Evolutionary conservation across 2,113 vertebrate species (phyloP).

Genomic region (Thamnaconus septentrionalis): DNA sequence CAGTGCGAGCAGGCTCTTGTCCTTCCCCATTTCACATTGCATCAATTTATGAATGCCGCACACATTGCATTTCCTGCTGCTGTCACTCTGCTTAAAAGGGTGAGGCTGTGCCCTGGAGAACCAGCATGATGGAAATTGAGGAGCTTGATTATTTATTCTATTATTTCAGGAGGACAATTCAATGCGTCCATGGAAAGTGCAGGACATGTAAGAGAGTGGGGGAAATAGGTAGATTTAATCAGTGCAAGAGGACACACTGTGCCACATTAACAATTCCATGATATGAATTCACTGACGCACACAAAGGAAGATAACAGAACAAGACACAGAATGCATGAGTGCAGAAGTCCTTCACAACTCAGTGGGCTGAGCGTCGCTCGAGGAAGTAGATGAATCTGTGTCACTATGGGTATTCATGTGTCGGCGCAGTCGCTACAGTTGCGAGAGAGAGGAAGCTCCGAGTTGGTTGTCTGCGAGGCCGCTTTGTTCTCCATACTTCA

Average conservation of each 20-base stretch:
- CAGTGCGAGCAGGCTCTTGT: too few species aligned
- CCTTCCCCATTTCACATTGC: too few species aligned
- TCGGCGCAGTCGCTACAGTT: slow-evolving; percentile 1
- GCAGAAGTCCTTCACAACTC: slow-evolving; percentile 54
- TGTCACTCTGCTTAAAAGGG: too few species aligned
- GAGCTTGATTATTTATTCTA: too few species aligned
- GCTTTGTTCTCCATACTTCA: slow-evolving; percentile 42
- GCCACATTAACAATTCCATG: slow-evolving; percentile 5
- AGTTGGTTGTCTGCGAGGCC: slow-evolving; percentile 21
- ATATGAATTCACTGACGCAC: slow-evolving; percentile 19
- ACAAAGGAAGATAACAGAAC: background rate
- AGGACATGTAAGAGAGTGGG: too few species aligned
- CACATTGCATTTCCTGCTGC: too few species aligned
- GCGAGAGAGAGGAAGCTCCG: slow-evolving; percentile 9
- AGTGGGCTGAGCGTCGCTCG: slow-evolving; percentile 33
- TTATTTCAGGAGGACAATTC: too few species aligned
- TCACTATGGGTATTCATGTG: background rate
- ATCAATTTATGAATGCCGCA: too few species aligned
- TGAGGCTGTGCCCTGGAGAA: too few species aligned
- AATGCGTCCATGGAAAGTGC: too few species aligned
- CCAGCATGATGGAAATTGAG: too few species aligned
- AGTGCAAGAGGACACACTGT: background rate
- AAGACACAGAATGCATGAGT: slow-evolving; percentile 19
- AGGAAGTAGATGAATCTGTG: slow-evolving; percentile 37
- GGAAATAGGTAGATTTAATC: background rate